Evolutionary conservation across 1,140 invertebrate genomes (phyloP).

Genomic region (Formica exsecta): DNA sequence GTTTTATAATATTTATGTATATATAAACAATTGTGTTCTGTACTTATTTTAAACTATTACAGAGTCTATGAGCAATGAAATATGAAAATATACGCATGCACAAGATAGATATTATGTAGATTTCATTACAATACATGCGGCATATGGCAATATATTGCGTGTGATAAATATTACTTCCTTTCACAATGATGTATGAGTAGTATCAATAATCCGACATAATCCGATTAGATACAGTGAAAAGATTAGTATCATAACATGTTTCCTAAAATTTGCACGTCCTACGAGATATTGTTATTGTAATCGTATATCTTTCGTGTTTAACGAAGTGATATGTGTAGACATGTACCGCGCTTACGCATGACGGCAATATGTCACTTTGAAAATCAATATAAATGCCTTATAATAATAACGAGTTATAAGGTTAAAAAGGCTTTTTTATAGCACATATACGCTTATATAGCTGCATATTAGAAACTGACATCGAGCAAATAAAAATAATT

Average conservation of each 20-base stretch:
- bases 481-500: too few relatives aligned
- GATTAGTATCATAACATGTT: background rate
- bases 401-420: background rate
- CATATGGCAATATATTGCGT: constrained; percentile 40
- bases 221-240: constrained; percentile 42
- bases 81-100: background rate
- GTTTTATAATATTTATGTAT: constrained; percentile 4
- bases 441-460: too few relatives aligned
- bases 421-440: too few relatives aligned
- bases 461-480: too few relatives aligned
- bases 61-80: background rate
- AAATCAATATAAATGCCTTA: constrained; percentile 1
- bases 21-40: background rate
- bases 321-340: background rate
- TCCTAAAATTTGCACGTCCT: constrained; percentile 23
- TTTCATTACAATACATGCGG: background rate
- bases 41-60: background rate
- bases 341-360: background rate
- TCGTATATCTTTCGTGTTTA: constrained; percentile 35
- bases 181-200: constrained; percentile 42
- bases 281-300: constrained; percentile 24
- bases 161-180: constrained; percentile 40
- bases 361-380: background rate
- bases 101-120: constrained; percentile 24
- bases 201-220: constrained; percentile 28